phyloP scores from a whole-genome alignment of 1,140 invertebrate species.

The Mycetomoellerius zeteki region DNA sequence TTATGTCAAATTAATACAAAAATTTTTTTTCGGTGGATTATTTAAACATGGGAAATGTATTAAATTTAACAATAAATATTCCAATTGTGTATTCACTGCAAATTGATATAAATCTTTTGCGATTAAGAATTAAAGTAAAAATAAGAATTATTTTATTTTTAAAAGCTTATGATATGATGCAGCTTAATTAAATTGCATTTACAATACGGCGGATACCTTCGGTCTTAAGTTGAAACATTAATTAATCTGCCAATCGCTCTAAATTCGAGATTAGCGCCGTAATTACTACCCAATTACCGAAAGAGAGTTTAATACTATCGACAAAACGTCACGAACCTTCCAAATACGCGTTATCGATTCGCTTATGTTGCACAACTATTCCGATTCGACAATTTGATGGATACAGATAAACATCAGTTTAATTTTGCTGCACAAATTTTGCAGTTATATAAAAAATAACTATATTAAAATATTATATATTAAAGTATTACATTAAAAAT shows the following conservation, averaged over 20 bases:
- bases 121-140: background rate
- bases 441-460: background rate
- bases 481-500: too few species aligned
- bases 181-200: background rate
- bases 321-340: conserved; percentile 33
- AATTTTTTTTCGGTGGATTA: too few species aligned
- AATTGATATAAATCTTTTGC: background rate
- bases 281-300: conserved; percentile 40
- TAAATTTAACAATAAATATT: too few species aligned
- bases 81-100: background rate
- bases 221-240: conserved; percentile 32
- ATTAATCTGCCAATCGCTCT: conserved; percentile 44
- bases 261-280: conserved; percentile 23
- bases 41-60: too few species aligned
- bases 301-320: conserved; percentile 46
- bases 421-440: background rate
- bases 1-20: too few species aligned
- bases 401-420: background rate
- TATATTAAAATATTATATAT: too few species aligned
- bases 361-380: background rate
- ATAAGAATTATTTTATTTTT: background rate
- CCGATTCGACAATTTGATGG: background rate
- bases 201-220: background rate
- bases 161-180: background rate
- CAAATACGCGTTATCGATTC: background rate